Conservation (phyloP, 2,888 invertebrate genomes). For the Pyrocoelia pectoralis region DNA sequence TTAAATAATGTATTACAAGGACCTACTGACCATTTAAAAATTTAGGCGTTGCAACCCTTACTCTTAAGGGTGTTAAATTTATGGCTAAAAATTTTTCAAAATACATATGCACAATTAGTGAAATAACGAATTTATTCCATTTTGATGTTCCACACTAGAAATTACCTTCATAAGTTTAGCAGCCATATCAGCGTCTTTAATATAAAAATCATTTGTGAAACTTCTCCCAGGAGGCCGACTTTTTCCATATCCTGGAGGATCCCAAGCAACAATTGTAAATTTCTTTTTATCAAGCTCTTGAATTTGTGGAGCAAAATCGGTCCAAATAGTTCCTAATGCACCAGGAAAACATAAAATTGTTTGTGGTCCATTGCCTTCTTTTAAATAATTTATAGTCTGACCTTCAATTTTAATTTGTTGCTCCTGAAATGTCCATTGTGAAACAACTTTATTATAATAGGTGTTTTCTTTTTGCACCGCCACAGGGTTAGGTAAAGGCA, state of each 20-base stretch:
- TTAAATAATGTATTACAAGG: too few species aligned
- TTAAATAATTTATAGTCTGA: constrained; percentile 68
- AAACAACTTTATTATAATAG: too few species aligned
- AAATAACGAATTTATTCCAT: too few species aligned
- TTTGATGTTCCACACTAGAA: too few species aligned
- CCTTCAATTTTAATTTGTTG: constrained; percentile 69
- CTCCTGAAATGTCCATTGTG: constrained; percentile 62
- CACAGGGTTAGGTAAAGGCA: too few species aligned
- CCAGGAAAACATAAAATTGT: constrained; percentile 80
- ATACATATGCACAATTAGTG: too few species aligned
- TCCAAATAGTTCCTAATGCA: constrained; percentile 81
- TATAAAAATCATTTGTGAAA: constrained; percentile 76
- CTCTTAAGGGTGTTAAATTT: too few species aligned
- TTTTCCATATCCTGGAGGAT: constrained; percentile 88
- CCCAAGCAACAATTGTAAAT: constrained; percentile 77
- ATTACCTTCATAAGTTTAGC: constrained; percentile 75
- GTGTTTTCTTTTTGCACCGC: too few species aligned
- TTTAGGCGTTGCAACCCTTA: too few species aligned
- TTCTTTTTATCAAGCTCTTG: constrained; percentile 69
- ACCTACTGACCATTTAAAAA: too few species aligned
- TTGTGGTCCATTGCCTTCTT: constrained; percentile 68
- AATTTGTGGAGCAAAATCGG: constrained; percentile 83
- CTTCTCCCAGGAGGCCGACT: constrained; percentile 79
- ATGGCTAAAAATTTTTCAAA: too few species aligned
- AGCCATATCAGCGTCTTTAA: constrained; percentile 77